These are phyloP conservation scores for Clupea harengus DNA, from an alignment of 2,113 vertebrate genomes.

Conservation along the genomic window DNA sequence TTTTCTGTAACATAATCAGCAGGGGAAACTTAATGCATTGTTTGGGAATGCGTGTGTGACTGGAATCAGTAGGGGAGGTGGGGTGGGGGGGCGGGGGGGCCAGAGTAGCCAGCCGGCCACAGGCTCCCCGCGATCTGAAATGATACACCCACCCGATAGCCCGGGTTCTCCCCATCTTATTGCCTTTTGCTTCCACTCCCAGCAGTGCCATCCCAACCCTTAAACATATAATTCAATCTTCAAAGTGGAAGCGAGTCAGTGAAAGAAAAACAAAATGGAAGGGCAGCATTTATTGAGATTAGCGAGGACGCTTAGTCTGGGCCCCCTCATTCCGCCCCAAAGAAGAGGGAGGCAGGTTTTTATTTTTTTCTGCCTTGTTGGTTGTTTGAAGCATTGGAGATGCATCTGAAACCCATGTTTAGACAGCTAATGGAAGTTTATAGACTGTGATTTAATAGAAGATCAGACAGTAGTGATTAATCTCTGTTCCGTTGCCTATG, in stretches of 20 bases:
- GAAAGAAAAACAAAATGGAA: slow-evolving; percentile 51
- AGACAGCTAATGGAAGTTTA: slow-evolving; percentile 77
- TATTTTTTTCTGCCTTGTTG: slow-evolving; percentile 69
- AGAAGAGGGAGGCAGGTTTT: slow-evolving; percentile 56
- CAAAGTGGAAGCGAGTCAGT: slow-evolving; percentile 70
- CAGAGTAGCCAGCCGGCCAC: slow-evolving; percentile 51
- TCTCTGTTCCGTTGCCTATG: slow-evolving; percentile 64
- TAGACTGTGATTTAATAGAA: slow-evolving; percentile 79
- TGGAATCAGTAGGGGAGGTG: slow-evolving; percentile 70
- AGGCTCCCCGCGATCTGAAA: slow-evolving; percentile 77
- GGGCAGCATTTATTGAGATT: slow-evolving; percentile 81
- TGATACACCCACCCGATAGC: slow-evolving; percentile 72
- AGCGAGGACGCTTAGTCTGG: slow-evolving; percentile 75
- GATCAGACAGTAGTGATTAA: slow-evolving; percentile 79
- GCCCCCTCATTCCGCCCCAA: slow-evolving; percentile 66
- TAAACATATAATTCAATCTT: slow-evolving; percentile 79
- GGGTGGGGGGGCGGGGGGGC: not conserved
- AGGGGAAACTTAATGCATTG: slow-evolving; percentile 82
- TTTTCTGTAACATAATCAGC: slow-evolving; percentile 84
- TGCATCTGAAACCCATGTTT: slow-evolving; percentile 74
- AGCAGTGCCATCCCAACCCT: slow-evolving; percentile 52
- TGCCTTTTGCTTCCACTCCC: slow-evolving; percentile 39
- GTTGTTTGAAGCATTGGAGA: slow-evolving; percentile 78
- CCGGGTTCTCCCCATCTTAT: slow-evolving; percentile 27
- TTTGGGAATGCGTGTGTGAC: slow-evolving; percentile 79